These are phyloP conservation scores for Gobio occitaniae DNA, from an alignment of 2,797 vertebrate genomes.

Conservation along the genomic window DNA sequence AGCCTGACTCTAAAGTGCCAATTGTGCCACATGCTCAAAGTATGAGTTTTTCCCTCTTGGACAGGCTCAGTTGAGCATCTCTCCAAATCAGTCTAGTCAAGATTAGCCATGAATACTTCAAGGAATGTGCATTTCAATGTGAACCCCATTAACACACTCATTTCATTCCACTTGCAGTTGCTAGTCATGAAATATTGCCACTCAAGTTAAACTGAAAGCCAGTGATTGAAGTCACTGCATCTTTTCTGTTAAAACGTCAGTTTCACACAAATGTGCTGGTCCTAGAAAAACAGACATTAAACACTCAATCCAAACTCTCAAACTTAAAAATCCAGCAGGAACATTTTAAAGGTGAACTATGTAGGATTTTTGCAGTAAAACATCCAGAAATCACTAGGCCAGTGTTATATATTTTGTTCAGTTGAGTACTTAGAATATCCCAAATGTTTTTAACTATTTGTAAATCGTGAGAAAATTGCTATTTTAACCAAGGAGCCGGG, in stretches of 20 bases:
- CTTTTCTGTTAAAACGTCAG: not conserved
- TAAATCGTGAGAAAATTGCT: too few species aligned
- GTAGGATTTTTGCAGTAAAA: too few species aligned
- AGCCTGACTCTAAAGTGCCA: not conserved
- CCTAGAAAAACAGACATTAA: not conserved
- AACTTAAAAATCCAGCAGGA: not conserved
- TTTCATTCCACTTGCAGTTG: slow-evolving; percentile 23
- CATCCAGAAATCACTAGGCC: too few species aligned
- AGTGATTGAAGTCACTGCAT: not conserved
- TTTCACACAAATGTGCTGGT: not conserved
- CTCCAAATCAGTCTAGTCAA: slow-evolving; percentile 9
- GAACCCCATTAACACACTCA: slow-evolving; percentile 17
- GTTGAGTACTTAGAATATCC: too few species aligned
- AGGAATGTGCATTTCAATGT: slow-evolving; percentile 10
- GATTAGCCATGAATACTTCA: too few species aligned
- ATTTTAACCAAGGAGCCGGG: too few species aligned
- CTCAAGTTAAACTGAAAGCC: not conserved
- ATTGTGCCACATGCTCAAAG: not conserved
- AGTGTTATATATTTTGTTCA: too few species aligned
- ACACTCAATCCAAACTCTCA: too few species aligned
- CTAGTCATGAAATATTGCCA: not conserved
- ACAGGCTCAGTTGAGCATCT: not conserved
- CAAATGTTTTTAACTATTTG: too few species aligned
- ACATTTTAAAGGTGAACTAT: too few species aligned
- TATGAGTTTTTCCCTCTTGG: not conserved